Percentiles rank a stretch among this genome's conserved stretches.
Evolutionary conservation across 2,888 invertebrate species (phyloP).

Genomic region (Blomia tropicalis): DNA sequence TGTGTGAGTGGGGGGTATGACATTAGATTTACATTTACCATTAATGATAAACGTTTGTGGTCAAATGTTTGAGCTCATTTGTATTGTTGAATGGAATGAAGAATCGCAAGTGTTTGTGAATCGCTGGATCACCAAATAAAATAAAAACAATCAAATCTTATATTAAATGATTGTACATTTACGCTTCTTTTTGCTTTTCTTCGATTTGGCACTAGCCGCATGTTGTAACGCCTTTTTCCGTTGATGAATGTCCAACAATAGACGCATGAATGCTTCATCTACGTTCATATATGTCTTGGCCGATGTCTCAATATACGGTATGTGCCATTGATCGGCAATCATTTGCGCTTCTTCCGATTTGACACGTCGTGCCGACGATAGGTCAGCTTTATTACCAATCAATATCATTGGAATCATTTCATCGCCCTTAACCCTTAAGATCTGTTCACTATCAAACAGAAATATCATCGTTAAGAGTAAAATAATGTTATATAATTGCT

Average conservation of each 20-base stretch:
- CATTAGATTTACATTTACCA: too few species aligned
- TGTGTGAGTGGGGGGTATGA: too few species aligned
- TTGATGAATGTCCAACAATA: constrained; percentile 96
- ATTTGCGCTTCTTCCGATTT: constrained; percentile 16
- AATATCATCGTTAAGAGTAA: neutral
- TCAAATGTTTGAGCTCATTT: too few species aligned
- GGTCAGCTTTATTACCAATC: constrained; percentile 95
- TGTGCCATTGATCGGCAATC: constrained; percentile 16
- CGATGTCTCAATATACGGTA: constrained; percentile 25
- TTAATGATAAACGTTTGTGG: too few species aligned
- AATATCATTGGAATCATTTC: constrained; percentile 91
- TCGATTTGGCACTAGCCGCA: neutral
- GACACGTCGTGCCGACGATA: constrained; percentile 42
- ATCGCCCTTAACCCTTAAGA: constrained; percentile 90
- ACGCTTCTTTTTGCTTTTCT: constrained; percentile 7
- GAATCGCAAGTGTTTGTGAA: too few species aligned
- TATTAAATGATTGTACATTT: neutral
- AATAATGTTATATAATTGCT: neutral
- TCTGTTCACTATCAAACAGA: constrained; percentile 51
- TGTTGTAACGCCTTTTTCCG: constrained; percentile 46
- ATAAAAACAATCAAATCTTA: too few species aligned
- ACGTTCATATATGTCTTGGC: constrained; percentile 24
- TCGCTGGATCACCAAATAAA: too few species aligned
- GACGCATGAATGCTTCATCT: constrained; percentile 88
- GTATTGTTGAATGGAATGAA: too few species aligned